These are phyloP conservation scores for Apodemus speciosus DNA, from an alignment of 2,113 vertebrate genomes.

Conservation along the genomic window DNA sequence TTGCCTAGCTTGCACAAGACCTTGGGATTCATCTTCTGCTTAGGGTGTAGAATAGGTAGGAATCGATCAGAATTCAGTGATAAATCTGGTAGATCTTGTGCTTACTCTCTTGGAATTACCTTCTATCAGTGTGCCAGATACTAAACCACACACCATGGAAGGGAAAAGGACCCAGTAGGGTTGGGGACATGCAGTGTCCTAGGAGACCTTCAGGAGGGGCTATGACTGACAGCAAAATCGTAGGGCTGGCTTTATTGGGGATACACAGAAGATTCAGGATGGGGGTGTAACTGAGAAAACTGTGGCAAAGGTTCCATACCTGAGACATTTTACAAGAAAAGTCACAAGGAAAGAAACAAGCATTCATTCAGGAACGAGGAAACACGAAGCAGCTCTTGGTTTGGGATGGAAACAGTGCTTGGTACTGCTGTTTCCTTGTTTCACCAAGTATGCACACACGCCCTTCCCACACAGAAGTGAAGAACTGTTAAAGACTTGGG, in stretches of 20 bases:
- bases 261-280: neutral
- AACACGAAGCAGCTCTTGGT: neutral
- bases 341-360: neutral
- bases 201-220: neutral
- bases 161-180: neutral
- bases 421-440: neutral
- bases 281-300: neutral
- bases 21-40: neutral
- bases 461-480: neutral
- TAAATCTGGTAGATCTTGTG: neutral
- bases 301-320: neutral
- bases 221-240: fast-evolving
- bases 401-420: neutral
- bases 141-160: neutral
- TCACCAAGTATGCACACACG: neutral
- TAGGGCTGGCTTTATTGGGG: neutral
- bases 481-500: neutral
- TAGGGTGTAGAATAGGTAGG: neutral
- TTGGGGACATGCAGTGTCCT: neutral
- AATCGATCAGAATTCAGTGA: neutral
- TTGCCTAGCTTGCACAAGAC: neutral
- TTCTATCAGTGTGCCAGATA: neutral
- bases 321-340: neutral
- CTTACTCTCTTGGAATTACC: neutral
- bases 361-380: neutral